Base-by-base conservation (phyloP, 2,113 vertebrate species). In the Melanerpes aurifrons region DNA sequence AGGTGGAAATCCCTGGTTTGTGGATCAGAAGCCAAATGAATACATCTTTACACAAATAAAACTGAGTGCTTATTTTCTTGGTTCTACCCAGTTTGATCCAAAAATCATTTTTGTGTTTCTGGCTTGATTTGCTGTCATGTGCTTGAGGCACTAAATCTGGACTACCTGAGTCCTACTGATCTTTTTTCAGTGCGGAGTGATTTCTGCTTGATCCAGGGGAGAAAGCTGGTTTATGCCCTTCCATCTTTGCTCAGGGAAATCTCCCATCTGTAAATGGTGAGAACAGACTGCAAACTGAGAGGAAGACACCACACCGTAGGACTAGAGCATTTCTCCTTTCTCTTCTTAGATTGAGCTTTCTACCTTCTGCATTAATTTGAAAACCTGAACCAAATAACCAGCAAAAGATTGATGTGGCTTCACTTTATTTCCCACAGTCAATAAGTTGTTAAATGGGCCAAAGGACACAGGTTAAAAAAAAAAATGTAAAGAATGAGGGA, bases 381-480 rank as follows among this genome's bases (percentile, higher is more conserved):
- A 29, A 94, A 35, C 75, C 43, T 73, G 89, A 96, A 90, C 90
- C 93, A 95, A 94, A 87, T 95, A 96, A 96, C 93, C 86, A 94
- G 85, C 85, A 91, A 76, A 83, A 95, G 90, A 96, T 96, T 94
- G 94, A 95, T 94, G 82, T 90, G 70, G 86, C 95, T 83, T 94
- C 67, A 92, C 94, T 84, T 90, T 94, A 94, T 91, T 95, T 95
- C 93, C 64, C 86, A 94, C 91, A 95, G 92, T 94, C 87, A 31
- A 94, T 94, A 95, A 94, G 78, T 43, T 96, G 94, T 92, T 94
- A 93, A 95, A 96, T 94, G 90, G 96, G 87, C 76, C 79, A 91
- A 95, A 93, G 92, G 90, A 96, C 94, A 89, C 1, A 31, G 91
- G 92, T 95, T 96, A 89, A 88, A 90, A 94, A 91, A 94, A 31